phyloP scores from a whole-genome alignment of 2,797 vertebrate genomes.

The Helostoma temminkii region DNA sequence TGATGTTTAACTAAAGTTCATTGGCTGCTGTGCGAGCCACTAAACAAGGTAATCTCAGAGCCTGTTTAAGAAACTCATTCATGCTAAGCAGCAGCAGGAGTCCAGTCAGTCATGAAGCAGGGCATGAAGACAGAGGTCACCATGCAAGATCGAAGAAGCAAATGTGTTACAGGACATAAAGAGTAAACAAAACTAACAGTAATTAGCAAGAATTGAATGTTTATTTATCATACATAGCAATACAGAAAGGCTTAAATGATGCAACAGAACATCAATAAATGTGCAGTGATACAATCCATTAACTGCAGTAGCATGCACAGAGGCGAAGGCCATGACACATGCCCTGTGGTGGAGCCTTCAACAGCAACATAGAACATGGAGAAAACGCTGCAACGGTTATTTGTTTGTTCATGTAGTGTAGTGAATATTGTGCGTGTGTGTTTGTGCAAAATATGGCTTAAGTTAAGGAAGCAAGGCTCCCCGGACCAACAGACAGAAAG shows the following conservation, averaged over 20 bases:
- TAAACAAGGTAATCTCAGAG: constrained; percentile 21
- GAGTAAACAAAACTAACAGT: constrained; percentile 11
- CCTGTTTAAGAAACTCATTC: constrained; percentile 20
- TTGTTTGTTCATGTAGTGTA: constrained; percentile 9
- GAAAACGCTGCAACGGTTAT: constrained; percentile 26
- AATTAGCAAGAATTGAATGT: not conserved
- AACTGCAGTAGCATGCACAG: constrained; percentile 47
- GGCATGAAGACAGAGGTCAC: constrained; percentile 17
- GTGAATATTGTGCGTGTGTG: constrained; percentile 14
- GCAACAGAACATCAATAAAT: constrained; percentile 53
- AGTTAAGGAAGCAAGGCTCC: constrained; percentile 5
- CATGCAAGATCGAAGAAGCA: constrained; percentile 43
- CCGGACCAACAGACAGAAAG: not conserved
- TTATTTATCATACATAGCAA: constrained; percentile 15
- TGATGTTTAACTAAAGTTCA: constrained; percentile 24
- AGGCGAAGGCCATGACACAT: constrained; percentile 26
- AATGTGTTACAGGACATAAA: constrained; percentile 4
- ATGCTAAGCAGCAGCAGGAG: constrained; percentile 32
- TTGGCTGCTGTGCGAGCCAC: constrained; percentile 19
- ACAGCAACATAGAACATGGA: constrained; percentile 47
- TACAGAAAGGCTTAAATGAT: constrained; percentile 26
- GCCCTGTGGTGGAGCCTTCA: constrained; percentile 33
- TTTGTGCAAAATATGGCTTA: constrained; percentile 2
- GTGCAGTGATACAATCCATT: constrained; percentile 46
- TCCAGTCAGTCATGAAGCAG: constrained; percentile 18